These are phyloP conservation scores for Sebastes diaconus DNA, from an alignment of 2,797 vertebrate species.

Conservation along the genomic window DNA sequence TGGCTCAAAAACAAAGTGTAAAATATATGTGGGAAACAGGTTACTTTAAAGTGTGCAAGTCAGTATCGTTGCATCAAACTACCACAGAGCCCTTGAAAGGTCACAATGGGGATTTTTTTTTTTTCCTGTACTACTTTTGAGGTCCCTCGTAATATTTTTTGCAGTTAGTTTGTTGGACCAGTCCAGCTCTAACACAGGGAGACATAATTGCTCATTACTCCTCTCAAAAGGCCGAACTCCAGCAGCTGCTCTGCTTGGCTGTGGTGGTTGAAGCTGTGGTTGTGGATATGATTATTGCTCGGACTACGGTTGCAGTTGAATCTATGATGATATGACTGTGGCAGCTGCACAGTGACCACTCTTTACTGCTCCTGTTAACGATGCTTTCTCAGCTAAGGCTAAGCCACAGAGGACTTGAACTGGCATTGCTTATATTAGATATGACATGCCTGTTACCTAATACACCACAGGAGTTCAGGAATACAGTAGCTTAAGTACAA, in stretches of 20 bases:
- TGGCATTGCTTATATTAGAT: neutral
- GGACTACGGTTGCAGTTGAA: neutral
- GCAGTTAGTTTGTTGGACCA: neutral
- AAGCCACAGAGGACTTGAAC: neutral
- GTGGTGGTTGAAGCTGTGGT: neutral
- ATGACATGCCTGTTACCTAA: neutral
- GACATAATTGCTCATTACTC: neutral
- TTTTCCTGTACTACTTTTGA: neutral
- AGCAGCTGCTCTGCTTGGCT: neutral
- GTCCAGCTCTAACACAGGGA: neutral
- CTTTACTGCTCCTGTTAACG: neutral
- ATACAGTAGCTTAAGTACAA: too few species aligned
- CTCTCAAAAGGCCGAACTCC: neutral
- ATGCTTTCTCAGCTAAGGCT: neutral
- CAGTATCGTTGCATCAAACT: conserved; percentile 2
- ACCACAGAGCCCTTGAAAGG: neutral
- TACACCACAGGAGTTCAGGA: too few species aligned
- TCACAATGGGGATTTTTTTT: neutral
- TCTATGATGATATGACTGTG: neutral
- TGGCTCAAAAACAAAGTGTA: neutral
- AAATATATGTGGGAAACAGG: neutral
- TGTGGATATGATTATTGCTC: neutral
- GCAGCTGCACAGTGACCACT: neutral
- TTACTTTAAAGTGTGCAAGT: conserved; percentile 13
- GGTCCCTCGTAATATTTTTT: neutral